Percentiles rank a stretch among this genome's conserved stretches.
Conservation (phyloP, 2,888 invertebrate genomes). For the Aspidiotus rigidus region DNA sequence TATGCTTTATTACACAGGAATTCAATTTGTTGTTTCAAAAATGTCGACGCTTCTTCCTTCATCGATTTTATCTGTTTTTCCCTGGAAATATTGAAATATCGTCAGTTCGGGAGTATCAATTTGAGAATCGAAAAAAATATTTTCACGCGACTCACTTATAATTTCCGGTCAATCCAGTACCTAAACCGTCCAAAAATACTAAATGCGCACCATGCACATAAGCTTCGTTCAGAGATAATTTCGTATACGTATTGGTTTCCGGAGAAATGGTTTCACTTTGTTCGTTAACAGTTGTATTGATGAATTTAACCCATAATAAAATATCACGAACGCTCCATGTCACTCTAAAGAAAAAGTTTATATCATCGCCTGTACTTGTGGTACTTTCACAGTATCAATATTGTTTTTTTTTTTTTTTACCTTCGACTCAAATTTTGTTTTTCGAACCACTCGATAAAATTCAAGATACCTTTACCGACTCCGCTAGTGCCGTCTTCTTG, state of each 20-base stretch:
- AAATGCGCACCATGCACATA: slow-evolving; percentile 84
- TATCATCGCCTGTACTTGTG: too few species aligned
- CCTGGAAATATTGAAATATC: slow-evolving; percentile 40
- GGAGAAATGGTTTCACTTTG: neutral
- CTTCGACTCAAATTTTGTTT: slow-evolving; percentile 58
- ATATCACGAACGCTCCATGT: slow-evolving; percentile 73
- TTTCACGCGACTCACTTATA: slow-evolving; percentile 35
- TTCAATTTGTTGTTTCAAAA: slow-evolving; percentile 46
- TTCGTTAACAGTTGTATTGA: slow-evolving; percentile 53
- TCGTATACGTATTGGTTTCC: slow-evolving; percentile 40
- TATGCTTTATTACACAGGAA: neutral
- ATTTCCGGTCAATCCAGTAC: slow-evolving; percentile 63
- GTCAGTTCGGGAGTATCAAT: slow-evolving; percentile 3
- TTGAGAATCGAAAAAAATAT: neutral
- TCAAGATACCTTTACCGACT: slow-evolving; percentile 62
- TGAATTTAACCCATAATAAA: slow-evolving; percentile 83
- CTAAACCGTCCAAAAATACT: slow-evolving; percentile 84
- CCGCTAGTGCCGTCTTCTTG: slow-evolving; percentile 50
- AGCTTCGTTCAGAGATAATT: slow-evolving; percentile 50
- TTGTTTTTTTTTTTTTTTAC: slow-evolving; percentile 40
- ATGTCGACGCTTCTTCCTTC: slow-evolving; percentile 48
- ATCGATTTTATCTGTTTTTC: slow-evolving; percentile 42
- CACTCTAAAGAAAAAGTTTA: slow-evolving; percentile 7
- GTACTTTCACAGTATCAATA: neutral
- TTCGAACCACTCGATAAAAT: slow-evolving; percentile 70